Evolutionary conservation across 1,140 invertebrate genomes (phyloP).

Genomic region (Scaptomyza montana): DNA sequence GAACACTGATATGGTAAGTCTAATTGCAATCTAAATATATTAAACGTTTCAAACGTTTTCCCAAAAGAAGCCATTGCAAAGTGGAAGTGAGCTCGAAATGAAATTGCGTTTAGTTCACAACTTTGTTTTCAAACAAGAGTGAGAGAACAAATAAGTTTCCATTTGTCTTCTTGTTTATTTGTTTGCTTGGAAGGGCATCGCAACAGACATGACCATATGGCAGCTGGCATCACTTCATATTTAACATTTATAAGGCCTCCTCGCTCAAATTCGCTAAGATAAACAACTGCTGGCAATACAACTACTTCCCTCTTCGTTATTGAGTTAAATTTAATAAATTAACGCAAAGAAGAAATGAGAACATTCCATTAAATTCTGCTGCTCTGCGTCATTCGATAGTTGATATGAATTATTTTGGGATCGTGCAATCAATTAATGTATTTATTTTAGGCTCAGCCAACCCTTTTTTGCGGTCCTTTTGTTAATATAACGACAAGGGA

Average conservation of each 20-base stretch:
- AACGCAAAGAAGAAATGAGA: not conserved
- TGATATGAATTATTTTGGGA: not conserved
- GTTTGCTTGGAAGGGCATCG: constrained; percentile 33
- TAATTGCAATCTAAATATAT: constrained; percentile 72
- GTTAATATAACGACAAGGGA: not conserved
- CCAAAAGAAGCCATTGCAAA: constrained; percentile 54
- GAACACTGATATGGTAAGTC: constrained; percentile 32
- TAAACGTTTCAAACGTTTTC: constrained; percentile 22
- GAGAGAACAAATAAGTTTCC: constrained; percentile 53
- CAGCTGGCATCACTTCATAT: constrained; percentile 20
- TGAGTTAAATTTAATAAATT: constrained; percentile 5
- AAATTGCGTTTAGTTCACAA: constrained; percentile 49
- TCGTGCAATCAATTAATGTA: not conserved
- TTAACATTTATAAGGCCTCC: constrained; percentile 46
- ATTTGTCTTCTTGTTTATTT: constrained; percentile 25
- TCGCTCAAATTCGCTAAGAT: constrained; percentile 13
- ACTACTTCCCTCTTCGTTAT: constrained; percentile 13
- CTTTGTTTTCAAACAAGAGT: constrained; percentile 31
- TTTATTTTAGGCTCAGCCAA: not conserved
- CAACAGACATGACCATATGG: constrained; percentile 58
- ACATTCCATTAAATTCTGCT: not conserved
- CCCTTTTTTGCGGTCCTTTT: not conserved
- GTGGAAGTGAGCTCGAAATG: constrained; percentile 54
- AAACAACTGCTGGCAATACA: constrained; percentile 23
- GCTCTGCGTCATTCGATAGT: not conserved